phyloP scores from a whole-genome alignment of 2,888 invertebrate species.

The Drosophila merina region DNA sequence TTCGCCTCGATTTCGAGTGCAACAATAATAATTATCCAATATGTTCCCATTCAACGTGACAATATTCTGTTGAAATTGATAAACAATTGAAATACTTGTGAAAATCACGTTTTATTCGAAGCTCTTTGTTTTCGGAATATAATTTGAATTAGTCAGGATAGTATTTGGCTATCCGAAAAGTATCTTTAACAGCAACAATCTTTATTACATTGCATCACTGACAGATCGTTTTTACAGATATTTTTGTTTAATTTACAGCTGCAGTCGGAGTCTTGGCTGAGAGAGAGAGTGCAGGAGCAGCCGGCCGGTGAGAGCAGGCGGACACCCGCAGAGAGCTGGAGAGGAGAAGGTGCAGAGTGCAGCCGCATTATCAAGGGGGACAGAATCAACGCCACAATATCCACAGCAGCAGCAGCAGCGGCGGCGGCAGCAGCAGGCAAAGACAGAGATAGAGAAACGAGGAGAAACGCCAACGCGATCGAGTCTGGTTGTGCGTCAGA shows the following conservation, averaged over 20 bases:
- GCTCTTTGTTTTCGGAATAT: neutral
- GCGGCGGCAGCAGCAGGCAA: neutral
- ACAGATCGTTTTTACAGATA: slow-evolving; percentile 10
- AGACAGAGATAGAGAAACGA: neutral
- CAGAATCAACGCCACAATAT: too few relatives aligned
- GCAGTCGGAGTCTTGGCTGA: neutral
- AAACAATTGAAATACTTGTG: neutral
- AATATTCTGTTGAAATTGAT: neutral
- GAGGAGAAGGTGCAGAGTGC: neutral
- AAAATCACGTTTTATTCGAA: neutral
- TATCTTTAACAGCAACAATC: neutral
- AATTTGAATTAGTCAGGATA: neutral
- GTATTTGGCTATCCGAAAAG: neutral
- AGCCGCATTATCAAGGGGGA: neutral
- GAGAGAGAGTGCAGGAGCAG: neutral
- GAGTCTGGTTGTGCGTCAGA: slow-evolving; percentile 8
- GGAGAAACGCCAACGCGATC: slow-evolving; percentile 12
- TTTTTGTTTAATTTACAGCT: slow-evolving; percentile 13
- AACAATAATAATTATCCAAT: neutral
- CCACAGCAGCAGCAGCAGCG: too few relatives aligned
- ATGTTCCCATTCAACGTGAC: slow-evolving; percentile 1
- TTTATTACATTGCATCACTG: slow-evolving; percentile 4
- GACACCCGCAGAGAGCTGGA: slow-evolving; percentile 9
- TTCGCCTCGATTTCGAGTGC: neutral
- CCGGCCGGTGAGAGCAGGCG: neutral